A percentile compares a stretch with the other conserved stretches of the same genome.
phyloP scores from a whole-genome alignment of 2,797 vertebrate genomes.

The Pitangus sulphuratus region DNA sequence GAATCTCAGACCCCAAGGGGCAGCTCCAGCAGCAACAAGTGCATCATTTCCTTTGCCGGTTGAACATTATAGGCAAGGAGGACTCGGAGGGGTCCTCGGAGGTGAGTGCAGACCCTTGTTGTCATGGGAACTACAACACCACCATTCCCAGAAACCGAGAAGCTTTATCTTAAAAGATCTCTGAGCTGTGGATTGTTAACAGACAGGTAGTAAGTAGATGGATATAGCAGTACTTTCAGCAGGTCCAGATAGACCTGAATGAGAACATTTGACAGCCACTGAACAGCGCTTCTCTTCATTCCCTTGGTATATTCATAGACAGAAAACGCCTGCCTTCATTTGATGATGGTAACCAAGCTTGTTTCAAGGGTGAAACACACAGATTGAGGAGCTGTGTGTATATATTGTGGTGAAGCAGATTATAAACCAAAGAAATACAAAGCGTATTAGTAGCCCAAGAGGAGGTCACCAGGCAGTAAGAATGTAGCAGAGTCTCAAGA shows the following conservation, averaged over 20 bases:
- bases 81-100: background rate
- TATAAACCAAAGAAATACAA: background rate
- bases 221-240: background rate
- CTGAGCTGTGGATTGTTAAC: background rate
- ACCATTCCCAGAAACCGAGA: background rate
- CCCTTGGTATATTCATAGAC: background rate
- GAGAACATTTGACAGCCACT: background rate
- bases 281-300: background rate
- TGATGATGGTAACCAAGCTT: background rate
- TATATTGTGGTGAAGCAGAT: background rate
- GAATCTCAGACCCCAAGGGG: accelerated
- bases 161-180: background rate
- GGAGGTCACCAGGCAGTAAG: background rate
- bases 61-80: background rate
- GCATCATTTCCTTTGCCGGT: background rate
- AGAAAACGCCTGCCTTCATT: background rate
- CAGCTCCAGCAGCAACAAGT: background rate
- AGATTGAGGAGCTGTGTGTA: background rate
- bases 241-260: background rate
- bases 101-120: background rate
- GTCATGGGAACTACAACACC: background rate
- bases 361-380: background rate
- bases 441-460: background rate
- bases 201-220: background rate
- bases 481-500: background rate